Conservation (phyloP, 1,140 invertebrate species). For the Drosophila nigromelanica region DNA sequence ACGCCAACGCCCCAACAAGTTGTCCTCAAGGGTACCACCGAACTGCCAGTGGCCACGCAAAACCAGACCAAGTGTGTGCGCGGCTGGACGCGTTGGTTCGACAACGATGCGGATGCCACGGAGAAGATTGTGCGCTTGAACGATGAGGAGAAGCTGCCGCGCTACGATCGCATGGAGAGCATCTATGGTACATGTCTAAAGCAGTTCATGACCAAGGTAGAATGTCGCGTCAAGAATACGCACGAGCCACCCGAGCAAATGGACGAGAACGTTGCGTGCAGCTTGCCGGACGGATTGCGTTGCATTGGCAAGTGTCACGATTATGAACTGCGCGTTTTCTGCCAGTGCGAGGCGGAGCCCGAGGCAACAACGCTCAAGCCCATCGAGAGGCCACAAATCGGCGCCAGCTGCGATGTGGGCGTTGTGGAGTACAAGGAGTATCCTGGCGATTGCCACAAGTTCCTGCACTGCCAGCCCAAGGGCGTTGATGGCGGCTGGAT, state of each 20-base stretch:
- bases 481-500: conserved; percentile 59
- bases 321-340: conserved; percentile 90
- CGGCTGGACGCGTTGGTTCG: conserved; percentile 92
- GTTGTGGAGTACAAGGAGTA: conserved; percentile 83
- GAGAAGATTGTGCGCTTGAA: conserved; percentile 74
- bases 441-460: conserved; percentile 86
- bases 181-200: conserved; percentile 68
- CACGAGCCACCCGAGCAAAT: conserved; percentile 88
- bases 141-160: conserved; percentile 75
- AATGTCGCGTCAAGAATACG: conserved; percentile 88
- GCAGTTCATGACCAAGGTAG: conserved; percentile 88
- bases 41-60: conserved; percentile 45
- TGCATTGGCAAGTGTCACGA: conserved; percentile 87
- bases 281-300: conserved; percentile 88
- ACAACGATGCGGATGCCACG: conserved; percentile 85
- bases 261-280: conserved; percentile 90
- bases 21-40: conserved; percentile 51
- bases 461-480: conserved; percentile 86
- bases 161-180: conserved; percentile 72
- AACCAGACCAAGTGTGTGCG: conserved; percentile 85
- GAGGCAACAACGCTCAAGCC: conserved; percentile 31
- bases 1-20: conserved; percentile 12
- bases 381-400: conserved; percentile 57
- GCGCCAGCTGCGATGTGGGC: conserved; percentile 55
- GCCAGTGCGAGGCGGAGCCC: conserved; percentile 85